Evolutionary conservation across 2,888 invertebrate species (phyloP).

Genomic region (Troglohyphantes excavatus): DNA sequence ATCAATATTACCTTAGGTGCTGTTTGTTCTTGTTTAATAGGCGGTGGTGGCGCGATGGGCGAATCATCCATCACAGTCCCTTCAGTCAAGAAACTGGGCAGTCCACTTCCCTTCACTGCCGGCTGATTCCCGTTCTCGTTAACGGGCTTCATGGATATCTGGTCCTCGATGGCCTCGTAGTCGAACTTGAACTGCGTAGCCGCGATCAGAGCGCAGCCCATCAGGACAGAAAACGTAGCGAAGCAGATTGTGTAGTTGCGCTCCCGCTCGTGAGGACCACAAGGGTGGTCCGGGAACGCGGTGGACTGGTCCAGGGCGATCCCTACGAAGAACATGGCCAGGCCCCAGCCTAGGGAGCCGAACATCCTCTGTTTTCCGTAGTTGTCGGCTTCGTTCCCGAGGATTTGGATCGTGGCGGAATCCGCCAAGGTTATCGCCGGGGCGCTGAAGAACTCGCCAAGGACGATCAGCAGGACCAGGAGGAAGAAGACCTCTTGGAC

Average conservation of each 20-base stretch:
- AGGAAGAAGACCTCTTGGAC: conserved; percentile 98
- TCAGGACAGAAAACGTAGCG: conserved; percentile 97
- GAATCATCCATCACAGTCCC: conserved; percentile 73
- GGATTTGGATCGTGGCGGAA: conserved; percentile 89
- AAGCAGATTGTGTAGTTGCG: conserved; percentile 99
- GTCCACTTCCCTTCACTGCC: conserved; percentile 41
- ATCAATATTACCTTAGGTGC: conserved; percentile 51
- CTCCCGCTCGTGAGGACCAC: conserved; percentile 92
- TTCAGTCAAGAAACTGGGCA: conserved; percentile 68
- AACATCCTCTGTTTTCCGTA: conserved; percentile 99
- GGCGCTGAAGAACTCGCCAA: conserved; percentile 98
- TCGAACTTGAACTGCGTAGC: conserved; percentile 91
- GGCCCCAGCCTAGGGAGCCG: conserved; percentile 98
- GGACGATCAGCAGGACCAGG: conserved; percentile 93
- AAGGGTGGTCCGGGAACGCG: conserved; percentile 92
- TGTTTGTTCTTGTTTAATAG: conserved; percentile 39
- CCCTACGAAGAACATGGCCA: conserved; percentile 99
- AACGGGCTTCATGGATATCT: conserved; percentile 76
- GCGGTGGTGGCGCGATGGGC: conserved; percentile 62
- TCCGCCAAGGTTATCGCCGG: conserved; percentile 97
- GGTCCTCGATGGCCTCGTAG: conserved; percentile 81
- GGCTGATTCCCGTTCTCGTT: conserved; percentile 54
- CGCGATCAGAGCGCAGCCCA: conserved; percentile 95
- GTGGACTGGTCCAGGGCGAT: conserved; percentile 98
- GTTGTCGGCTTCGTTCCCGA: conserved; percentile 86